Base-by-base conservation (phyloP, 2,113 vertebrate genomes). In the Odobenus rosmarus region DNA sequence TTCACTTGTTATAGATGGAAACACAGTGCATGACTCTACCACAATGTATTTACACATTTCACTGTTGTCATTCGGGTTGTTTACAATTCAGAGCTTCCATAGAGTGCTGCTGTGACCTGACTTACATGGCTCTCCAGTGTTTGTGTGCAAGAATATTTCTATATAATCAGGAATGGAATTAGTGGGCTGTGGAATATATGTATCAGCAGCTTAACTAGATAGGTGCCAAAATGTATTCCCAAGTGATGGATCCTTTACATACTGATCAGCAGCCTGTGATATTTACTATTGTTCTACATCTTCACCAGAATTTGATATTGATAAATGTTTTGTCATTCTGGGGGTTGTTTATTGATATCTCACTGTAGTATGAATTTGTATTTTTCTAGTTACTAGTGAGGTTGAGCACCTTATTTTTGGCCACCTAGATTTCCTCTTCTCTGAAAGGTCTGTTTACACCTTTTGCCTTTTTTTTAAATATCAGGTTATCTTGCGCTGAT, bases 301-400 rank as follows among this genome's bases (percentile, higher is more conserved):
- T n/a, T 79, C 42, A 14, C 46, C 28, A 85, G 24, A 62, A 72
- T 89, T 64, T 39, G 15, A 39, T 71, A 23, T 55, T 72, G n/a
- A 12, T 61, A 55, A 97, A 8, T 71, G 55, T 39, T 96, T 93
- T 93, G 6, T 61, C 42, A 24, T 85, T 86, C 39, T 55, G 8
- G 0, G 59, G 28, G 3, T 82, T 91, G 2, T 92, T 14, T 80
- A 51, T 53, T 95, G 36, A 16, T 51, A 51, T 9, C 42, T 67
- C 33, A 24, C 11, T 88, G 26, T 21, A 72, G 24, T 95, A 24
- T 82, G 57, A 51, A 88, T 64, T 62, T 93, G 15, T 1, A 49
- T 51, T 96, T 95, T 97, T 95, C 49, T 74, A 90, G 51, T 95
- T 77, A 92, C 53, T 62, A 79, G 59, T 81, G 72, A 90, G 49